Evolutionary conservation across 2,797 vertebrate species (phyloP).

Genomic region (Centropyge bicolor): DNA sequence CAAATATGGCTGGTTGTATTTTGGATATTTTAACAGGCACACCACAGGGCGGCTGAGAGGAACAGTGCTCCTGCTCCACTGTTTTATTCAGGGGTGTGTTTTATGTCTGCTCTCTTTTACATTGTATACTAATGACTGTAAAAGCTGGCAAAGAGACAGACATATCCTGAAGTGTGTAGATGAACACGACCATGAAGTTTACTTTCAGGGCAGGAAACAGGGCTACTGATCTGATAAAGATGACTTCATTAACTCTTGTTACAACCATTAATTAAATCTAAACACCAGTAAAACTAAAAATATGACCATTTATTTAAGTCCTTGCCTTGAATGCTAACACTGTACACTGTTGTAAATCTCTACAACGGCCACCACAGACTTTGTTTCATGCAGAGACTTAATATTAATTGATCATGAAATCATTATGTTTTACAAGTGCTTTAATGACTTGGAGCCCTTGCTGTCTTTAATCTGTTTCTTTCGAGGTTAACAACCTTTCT

Average conservation of each 20-base stretch:
- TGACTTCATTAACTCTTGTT: not conserved
- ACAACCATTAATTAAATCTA: not conserved
- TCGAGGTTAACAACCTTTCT: not conserved
- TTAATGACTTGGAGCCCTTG: not conserved
- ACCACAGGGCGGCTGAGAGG: no score
- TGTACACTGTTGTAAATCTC: not conserved
- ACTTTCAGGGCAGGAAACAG: not conserved
- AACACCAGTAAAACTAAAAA: constrained; percentile 8
- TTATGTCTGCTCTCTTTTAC: not conserved
- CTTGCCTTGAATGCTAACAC: not conserved
- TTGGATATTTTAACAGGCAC: not conserved
- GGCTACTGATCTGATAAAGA: not conserved
- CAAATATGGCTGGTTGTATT: no score
- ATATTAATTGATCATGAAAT: not conserved
- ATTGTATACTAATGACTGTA: not conserved
- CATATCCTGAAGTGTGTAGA: not conserved
- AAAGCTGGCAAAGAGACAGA: not conserved
- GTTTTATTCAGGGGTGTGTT: not conserved
- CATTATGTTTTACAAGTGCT: not conserved
- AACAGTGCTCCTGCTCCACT: not conserved
- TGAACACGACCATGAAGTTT: not conserved
- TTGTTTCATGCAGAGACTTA: not conserved
- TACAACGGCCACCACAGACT: not conserved
- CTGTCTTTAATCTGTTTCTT: not conserved
- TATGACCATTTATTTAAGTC: not conserved